Evolutionary conservation across 2,797 vertebrate species (phyloP), one percentile per base, ranked within the genome.

Genomic region (Ptychobarbus kaznakovi): DNA sequence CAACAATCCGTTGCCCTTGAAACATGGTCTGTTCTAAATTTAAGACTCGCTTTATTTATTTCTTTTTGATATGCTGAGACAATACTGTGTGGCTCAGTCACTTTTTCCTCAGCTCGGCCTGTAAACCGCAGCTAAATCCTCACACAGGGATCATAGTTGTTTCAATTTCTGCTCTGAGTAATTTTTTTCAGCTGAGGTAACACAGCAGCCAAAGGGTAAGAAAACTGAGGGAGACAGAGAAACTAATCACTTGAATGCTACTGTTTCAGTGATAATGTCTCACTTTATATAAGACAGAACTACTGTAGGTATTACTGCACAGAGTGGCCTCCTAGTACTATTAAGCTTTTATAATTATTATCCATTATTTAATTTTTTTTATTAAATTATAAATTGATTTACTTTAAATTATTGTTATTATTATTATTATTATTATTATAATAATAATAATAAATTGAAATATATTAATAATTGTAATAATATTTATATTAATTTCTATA

Each of bases 1-100:
- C 92, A 93, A 90, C 91, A 90, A 90, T 92, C 89, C 91, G 90
- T 94, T 93, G 92, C 92, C 92, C 94, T 96, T 96, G 94, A 96
- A 96, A 95, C 93, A 90, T 68, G 92, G 93, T 91, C 89, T 90
- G 93, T 92, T 91, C 92, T 93, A 95, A 93, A 94, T 95, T 94
- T 93, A 93, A 96, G 91, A 58, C 89, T 83, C 91, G 91, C 87
- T 81, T 77, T 81, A 85, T 91, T 90, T 86, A 91, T 91, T 92
- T 85, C 90, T 94, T 92, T 92, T 75, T 90, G 93, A 88, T 87
- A 91, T 90, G 85, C 91, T 72, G 87, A 38, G 89, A 92, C 93
- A 93, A 95, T 92, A 93, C 89, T 93, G 83, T 92, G 90, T 85
- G 86, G 89, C 93, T 88, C 90, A 93, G 91, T 95, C 89, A 94